A percentile compares a stretch with the other conserved stretches of the same genome.
phyloP scores from a whole-genome alignment of 2,797 vertebrate genomes.

The Anableps anableps region DNA sequence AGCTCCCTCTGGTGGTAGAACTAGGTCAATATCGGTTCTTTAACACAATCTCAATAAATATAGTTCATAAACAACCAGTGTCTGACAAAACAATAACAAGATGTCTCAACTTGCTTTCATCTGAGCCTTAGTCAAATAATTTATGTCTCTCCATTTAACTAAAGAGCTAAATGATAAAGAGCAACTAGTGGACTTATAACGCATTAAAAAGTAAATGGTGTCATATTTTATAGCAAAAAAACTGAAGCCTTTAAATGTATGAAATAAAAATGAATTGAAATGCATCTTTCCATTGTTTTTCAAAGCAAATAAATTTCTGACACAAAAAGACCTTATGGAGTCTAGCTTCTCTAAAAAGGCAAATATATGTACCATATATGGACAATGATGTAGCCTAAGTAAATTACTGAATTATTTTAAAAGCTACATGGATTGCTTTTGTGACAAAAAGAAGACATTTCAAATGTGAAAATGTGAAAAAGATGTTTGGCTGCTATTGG shows the following conservation, averaged over 20 bases:
- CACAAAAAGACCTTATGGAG: not conserved
- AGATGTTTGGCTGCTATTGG: not conserved
- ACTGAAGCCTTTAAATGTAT: not conserved
- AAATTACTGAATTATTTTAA: not conserved
- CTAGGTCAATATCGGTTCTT: not conserved
- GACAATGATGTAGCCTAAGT: not conserved
- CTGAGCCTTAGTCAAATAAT: not conserved
- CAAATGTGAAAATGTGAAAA: not conserved
- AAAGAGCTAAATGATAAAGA: not conserved
- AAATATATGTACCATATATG: not conserved
- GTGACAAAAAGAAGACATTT: not conserved
- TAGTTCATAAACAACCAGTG: not conserved
- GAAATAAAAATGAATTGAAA: not conserved
- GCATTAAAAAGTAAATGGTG: not conserved
- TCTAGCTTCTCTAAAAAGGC: not conserved
- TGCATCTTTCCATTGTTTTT: not conserved
- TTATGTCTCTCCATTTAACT: not conserved
- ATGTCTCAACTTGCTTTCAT: not conserved
- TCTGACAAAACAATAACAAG: not conserved
- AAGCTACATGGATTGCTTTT: not conserved
- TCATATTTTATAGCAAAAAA: not conserved
- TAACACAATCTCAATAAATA: not conserved
- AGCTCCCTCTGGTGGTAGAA: conserved; percentile 15
- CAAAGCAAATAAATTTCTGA: not conserved
- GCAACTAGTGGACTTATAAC: not conserved